Evolutionary conservation across 2,888 invertebrate species (phyloP).

Genomic region (Acrocera orbiculus): DNA sequence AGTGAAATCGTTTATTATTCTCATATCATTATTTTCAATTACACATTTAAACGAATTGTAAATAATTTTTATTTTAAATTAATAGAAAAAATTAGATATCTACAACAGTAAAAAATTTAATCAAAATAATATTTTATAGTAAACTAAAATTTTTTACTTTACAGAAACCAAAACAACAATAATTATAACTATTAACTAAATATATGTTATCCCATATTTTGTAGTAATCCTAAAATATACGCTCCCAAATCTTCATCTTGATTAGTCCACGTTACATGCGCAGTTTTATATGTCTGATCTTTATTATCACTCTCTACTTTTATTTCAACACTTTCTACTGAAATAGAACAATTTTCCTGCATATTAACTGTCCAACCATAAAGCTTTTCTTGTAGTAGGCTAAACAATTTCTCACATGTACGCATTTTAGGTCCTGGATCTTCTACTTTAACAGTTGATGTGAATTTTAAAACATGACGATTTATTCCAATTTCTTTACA

Average conservation of each 20-base stretch:
- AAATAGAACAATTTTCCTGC: constrained; percentile 64
- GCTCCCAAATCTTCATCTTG: constrained; percentile 91
- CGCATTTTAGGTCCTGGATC: constrained; percentile 60
- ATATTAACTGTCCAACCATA: constrained; percentile 66
- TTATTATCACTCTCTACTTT: constrained; percentile 76
- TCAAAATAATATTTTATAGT: no score
- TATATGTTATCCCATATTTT: constrained; percentile 49
- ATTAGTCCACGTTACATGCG: constrained; percentile 89
- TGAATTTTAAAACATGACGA: constrained; percentile 63
- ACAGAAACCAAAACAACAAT: no score
- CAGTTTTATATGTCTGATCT: constrained; percentile 54
- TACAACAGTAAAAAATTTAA: no score
- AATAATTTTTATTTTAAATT: no score
- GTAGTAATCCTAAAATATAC: constrained; percentile 64
- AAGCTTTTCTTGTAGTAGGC: constrained; percentile 56
- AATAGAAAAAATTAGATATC: no score
- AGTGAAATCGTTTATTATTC: no score
- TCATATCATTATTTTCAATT: no score
- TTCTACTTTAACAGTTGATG: constrained; percentile 69
- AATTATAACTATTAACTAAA: no score
- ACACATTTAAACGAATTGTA: no score
- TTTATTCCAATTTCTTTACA: constrained; percentile 70
- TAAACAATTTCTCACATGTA: constrained; percentile 62
- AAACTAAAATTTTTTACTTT: no score
- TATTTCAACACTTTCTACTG: constrained; percentile 77